Evolutionary conservation across 1,140 invertebrate genomes (phyloP).

Genomic region (Drosophila paulistorum): DNA sequence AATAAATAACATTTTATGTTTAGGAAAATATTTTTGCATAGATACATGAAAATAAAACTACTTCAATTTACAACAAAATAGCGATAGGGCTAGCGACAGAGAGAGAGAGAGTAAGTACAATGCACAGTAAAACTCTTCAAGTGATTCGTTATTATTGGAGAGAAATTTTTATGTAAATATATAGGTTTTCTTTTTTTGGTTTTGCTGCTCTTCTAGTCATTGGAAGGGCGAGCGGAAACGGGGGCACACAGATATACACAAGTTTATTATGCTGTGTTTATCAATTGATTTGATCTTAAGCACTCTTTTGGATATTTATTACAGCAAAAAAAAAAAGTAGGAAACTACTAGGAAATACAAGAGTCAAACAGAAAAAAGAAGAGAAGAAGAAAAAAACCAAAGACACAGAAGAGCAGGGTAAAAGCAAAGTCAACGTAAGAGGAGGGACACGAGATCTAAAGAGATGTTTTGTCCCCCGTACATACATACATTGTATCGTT

Average conservation of each 20-base stretch:
- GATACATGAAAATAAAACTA: conserved; percentile 51
- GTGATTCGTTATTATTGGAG: conserved; percentile 23
- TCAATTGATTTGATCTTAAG: conserved; percentile 82
- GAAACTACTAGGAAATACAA: conserved; percentile 67
- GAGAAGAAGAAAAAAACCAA: conserved; percentile 46
- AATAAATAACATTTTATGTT: conserved; percentile 21
- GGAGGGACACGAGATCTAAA: background rate
- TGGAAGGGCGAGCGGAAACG: background rate
- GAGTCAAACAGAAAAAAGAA: conserved; percentile 59
- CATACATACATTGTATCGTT: conserved; percentile 47
- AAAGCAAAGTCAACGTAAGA: background rate
- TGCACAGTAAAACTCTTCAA: conserved; percentile 29
- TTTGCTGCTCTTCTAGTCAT: background rate
- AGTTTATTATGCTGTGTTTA: conserved; percentile 79
- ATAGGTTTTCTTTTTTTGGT: background rate
- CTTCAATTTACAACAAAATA: conserved; percentile 48
- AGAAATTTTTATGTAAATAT: conserved; percentile 31
- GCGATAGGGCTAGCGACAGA: background rate
- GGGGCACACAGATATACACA: conserved; percentile 60
- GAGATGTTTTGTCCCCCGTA: conserved; percentile 19
- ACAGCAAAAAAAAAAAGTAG: conserved; percentile 24
- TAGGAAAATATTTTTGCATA: conserved; percentile 24
- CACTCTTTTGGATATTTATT: conserved; percentile 76
- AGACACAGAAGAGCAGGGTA: conserved; percentile 33
- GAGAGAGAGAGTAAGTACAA: background rate